Conservation (phyloP, 1,140 invertebrate species). For the Drosophila baimaii region DNA sequence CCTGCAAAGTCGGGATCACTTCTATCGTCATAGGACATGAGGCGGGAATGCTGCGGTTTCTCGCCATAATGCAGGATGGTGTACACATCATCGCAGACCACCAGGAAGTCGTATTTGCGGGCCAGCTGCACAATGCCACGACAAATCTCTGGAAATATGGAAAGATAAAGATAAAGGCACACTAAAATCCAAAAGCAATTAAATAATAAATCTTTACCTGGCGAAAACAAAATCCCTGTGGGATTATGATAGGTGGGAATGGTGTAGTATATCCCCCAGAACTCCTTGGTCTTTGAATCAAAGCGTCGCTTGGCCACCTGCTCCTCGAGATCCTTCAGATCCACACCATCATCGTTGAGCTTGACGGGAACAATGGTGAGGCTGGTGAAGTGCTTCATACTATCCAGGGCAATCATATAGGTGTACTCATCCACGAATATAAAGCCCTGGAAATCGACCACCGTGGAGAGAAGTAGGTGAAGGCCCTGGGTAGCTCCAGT, state of each 20-base stretch:
- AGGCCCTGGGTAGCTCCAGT: conserved; percentile 88
- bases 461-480: conserved; percentile 86
- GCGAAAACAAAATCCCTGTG: conserved; percentile 85
- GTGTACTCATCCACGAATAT: conserved; percentile 89
- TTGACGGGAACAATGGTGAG: conserved; percentile 87
- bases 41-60: conserved; percentile 84
- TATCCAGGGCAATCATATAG: conserved; percentile 88
- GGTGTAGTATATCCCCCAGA: conserved; percentile 87
- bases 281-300: conserved; percentile 85
- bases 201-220: conserved; percentile 77
- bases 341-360: conserved; percentile 85
- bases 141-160: conserved; percentile 82
- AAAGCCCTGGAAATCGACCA: conserved; percentile 86
- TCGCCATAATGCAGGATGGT: conserved; percentile 87
- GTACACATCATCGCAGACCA: conserved; percentile 89
- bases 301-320: conserved; percentile 65
- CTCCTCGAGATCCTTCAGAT: conserved; percentile 84
- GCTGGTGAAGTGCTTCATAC: conserved; percentile 86
- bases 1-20: conserved; percentile 85
- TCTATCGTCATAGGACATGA: conserved; percentile 86
- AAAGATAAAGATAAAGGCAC: conserved; percentile 18
- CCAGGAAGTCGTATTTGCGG: conserved; percentile 86
- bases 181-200: neutral
- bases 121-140: conserved; percentile 86
- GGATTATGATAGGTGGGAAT: conserved; percentile 89